These are phyloP conservation scores for Miopithecus talapoin DNA, from an alignment of 2,797 vertebrate species.

Conservation along the genomic window DNA sequence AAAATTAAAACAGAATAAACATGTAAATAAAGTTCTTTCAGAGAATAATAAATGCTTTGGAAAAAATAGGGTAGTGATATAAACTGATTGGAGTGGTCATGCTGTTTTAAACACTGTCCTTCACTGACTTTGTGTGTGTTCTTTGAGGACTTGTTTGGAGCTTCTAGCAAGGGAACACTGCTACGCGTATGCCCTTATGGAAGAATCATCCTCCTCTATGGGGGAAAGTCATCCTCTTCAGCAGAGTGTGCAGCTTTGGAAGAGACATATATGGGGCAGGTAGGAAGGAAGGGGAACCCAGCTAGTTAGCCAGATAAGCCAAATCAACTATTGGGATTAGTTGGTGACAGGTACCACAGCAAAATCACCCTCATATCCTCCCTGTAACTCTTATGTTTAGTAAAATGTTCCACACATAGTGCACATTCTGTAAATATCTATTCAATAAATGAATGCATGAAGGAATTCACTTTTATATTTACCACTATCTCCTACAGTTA, in stretches of 20 bases:
- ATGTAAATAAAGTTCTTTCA: background rate
- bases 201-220: background rate
- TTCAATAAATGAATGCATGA: background rate
- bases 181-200: background rate
- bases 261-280: no score
- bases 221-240: background rate
- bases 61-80: background rate
- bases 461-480: background rate
- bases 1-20: background rate
- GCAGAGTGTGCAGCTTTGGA: no score
- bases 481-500: background rate
- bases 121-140: background rate
- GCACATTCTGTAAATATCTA: background rate
- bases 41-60: background rate
- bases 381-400: background rate
- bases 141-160: background rate
- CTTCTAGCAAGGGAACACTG: background rate
- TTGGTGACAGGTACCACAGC: background rate
- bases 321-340: background rate
- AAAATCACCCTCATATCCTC: background rate
- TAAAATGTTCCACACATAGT: background rate
- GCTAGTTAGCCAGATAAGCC: background rate
- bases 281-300: background rate
- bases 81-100: background rate
- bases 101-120: background rate